These are phyloP conservation scores for Hololepta plana DNA, from an alignment of 2,888 invertebrate genomes.

Conservation along the genomic window DNA sequence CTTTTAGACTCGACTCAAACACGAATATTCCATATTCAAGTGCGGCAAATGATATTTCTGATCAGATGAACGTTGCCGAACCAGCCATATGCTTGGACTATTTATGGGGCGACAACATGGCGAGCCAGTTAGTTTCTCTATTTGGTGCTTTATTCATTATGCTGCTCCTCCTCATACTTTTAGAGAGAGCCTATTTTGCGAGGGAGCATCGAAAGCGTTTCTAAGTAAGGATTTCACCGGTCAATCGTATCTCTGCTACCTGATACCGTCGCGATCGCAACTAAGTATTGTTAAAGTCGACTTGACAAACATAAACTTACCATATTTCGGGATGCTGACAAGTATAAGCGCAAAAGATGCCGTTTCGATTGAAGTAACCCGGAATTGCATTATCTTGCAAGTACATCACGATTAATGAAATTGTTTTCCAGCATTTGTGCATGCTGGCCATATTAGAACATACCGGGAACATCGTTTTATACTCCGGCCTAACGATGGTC, in stretches of 20 bases:
- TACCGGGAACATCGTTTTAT: constrained; percentile 58
- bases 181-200: constrained; percentile 26
- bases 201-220: constrained; percentile 58
- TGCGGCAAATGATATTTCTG: too few relatives aligned
- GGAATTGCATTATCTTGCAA: constrained; percentile 6
- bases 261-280: constrained; percentile 43
- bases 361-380: constrained; percentile 50
- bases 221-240: constrained; percentile 72
- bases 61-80: too few relatives aligned
- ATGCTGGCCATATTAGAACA: constrained; percentile 74
- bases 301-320: constrained; percentile 43
- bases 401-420: not conserved
- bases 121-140: constrained; percentile 5
- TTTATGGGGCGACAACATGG: constrained; percentile 66
- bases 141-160: not conserved
- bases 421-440: constrained; percentile 37
- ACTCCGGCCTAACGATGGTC: constrained; percentile 65
- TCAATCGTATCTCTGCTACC: constrained; percentile 67
- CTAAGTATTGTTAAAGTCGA: constrained; percentile 51
- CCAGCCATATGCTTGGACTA: constrained; percentile 81
- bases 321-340: constrained; percentile 57
- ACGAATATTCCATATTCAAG: too few relatives aligned
- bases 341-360: constrained; percentile 72
- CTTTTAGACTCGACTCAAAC: too few relatives aligned
- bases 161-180: constrained; percentile 10